Conservation (phyloP, 2,888 invertebrate genomes). For the Alloplasta piceator region DNA sequence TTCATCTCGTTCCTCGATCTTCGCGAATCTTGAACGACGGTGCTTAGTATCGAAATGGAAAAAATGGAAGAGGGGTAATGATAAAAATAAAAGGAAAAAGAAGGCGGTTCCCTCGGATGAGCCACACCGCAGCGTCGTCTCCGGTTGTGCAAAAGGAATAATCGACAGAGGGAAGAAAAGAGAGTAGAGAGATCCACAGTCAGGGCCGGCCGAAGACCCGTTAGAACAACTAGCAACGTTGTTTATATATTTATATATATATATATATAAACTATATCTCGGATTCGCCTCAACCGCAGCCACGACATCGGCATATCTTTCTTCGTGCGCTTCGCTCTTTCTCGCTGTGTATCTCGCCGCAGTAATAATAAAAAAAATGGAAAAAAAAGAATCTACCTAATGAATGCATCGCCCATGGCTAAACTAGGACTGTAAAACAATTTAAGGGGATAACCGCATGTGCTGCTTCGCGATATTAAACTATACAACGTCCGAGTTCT, state of each 20-base stretch:
- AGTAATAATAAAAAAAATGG: slow-evolving; percentile 64
- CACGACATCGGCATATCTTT: slow-evolving; percentile 56
- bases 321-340: slow-evolving; percentile 67
- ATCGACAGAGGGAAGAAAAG: slow-evolving; percentile 3
- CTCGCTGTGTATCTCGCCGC: slow-evolving; percentile 74
- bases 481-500: slow-evolving; percentile 24
- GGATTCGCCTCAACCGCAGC: slow-evolving; percentile 48
- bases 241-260: slow-evolving; percentile 67
- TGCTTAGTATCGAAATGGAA: slow-evolving; percentile 35
- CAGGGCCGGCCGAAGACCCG: slow-evolving; percentile 73
- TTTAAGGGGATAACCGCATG: slow-evolving; percentile 72
- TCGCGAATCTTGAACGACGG: neutral
- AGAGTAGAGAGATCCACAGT: slow-evolving; percentile 40
- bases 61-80: slow-evolving; percentile 21
- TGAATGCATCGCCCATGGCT: slow-evolving; percentile 80
- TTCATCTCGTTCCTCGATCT: slow-evolving; percentile 18
- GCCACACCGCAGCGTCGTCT: slow-evolving; percentile 22
- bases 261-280: slow-evolving; percentile 44
- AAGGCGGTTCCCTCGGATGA: slow-evolving; percentile 4
- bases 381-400: slow-evolving; percentile 75
- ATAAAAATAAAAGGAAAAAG: neutral
- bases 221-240: slow-evolving; percentile 81
- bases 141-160: slow-evolving; percentile 30
- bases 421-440: slow-evolving; percentile 72
- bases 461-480: slow-evolving; percentile 62